Base-by-base conservation (phyloP, 2,797 vertebrate species). In the Sebastes itinus region DNA sequence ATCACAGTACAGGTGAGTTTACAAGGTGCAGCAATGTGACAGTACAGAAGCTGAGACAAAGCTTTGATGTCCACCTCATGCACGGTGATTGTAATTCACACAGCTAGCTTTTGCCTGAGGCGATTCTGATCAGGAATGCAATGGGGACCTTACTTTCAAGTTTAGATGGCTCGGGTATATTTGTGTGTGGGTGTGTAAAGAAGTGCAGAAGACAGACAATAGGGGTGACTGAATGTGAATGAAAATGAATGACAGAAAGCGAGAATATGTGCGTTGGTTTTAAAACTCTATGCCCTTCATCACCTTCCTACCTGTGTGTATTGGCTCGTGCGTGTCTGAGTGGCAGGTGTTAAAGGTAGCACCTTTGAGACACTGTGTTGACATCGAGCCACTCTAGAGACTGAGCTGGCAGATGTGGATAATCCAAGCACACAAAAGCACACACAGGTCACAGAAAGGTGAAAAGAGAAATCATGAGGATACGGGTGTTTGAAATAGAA, bases 61-160 rank as follows among this genome's bases (percentile, higher is more conserved):
- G 72, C 78, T 90, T 91, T 93, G 79, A 90, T 81, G 87, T 85
- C 78, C 84, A 87, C 72, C 54, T 88, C 65, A 54, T 64, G 67
- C 68, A 25, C 60, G 13, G 59, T 67, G 75, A 90, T 89, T 91
- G 81, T 81, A 81, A 92, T 90, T 89, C 91, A 88, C 66, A 46
- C 61, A 27, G 88, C 84, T 80, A 66, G 72, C 72, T 75, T 78
- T 83, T 66, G 63, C 91, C 89, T 4, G 11, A 69, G 87, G 91
- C 88, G 52, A 55, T 81, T 56, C 72, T 87, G 90, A 89, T 90
- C 88, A 84, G 65, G 66, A 71, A 77, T 86, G 72, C 89, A 87
- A 72, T 3, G 12, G 87, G 74, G 84, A 88, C 75, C 35, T 70
- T 22, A 73, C 72, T 86, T 83, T 89, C 35, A 90, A 82, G 78